Evolutionary conservation across 2,888 invertebrate species (phyloP), one percentile per base, ranked within the genome.

Genomic region (Cephus runcator): DNA sequence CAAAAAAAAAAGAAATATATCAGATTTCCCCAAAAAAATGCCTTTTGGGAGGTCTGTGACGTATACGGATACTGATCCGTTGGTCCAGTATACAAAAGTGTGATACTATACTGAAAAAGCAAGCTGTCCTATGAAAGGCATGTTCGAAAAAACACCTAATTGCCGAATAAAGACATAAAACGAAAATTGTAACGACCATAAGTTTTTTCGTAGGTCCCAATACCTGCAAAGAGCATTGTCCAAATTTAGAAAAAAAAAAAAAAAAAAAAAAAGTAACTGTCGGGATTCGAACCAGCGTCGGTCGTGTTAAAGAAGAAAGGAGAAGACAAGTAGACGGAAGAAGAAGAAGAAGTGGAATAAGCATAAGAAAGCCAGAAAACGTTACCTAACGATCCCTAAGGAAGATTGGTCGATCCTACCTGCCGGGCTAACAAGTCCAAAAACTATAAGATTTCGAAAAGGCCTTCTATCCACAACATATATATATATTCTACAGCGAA

Each of bases 141-240:
- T 23, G 6, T 23, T 9, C 56, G 23, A 56, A 56, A 23, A 56
- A 56, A 56, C 69, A 79, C 75, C 78, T 83, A 83, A 81, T 82
- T 79, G 82, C 81, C 73, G 79, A 81, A 81, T 79, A 80, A 81
- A 80, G 78, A 80, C 79, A 79, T 79, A 80, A 79, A 81, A 82
- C 9, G 23, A 56, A 23, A 9, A 2, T 56, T 56, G 23, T 56
- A 23, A 56, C 56, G 23, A 23, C 56, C 56, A 56, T 9, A 6
- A 9, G 23, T 40, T 23, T 56, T 56, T 23, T 56, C 23, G 56
- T 23, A 56, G 56, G 23, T 56, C 23, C 56, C 56, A 56, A 23
- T 56, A 56, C 56, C 56, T 56, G 56, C 9, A 56, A 23, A 56
- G 56, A 56, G 56, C 23, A 56, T 56, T 56, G 56, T 56, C 23